Base-by-base conservation (phyloP, 2,113 vertebrate species). In the Apus apus region DNA sequence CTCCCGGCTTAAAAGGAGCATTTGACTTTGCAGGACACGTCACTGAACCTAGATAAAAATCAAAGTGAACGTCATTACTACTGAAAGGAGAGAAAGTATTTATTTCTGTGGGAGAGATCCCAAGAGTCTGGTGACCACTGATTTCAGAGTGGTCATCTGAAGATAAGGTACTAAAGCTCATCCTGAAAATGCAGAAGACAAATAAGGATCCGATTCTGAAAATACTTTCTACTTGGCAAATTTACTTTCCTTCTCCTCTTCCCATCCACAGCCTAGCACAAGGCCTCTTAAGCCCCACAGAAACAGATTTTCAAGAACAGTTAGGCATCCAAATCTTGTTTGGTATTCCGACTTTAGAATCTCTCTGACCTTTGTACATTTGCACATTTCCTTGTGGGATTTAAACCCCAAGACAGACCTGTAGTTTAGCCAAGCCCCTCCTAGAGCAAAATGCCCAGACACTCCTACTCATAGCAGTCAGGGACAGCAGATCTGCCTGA, bases 1-100 rank as follows among this genome's bases (percentile, higher is more conserved):
- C 98, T 94, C 97, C 98, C 2, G 97, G 94, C 88, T 98, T 99
- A 96, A 99, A 98, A 30, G 98, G 98, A 91, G 99, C 98, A 48
- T 99, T 98, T 98, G 98, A 96, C 53, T 96, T 98, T 75, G 99
- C 99, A 93, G 99, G 99, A 89, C 98, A 98, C 89, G 97, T 99
- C 93, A 97, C 97, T 51, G 98, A 98, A 60, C 99, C 99, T 99
- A 96, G 38, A 75, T 17, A 90, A 90, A 77, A 95, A 89, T 38
- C 5, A 1, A 92, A 78, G 64, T 8, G 1, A 14, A 29, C 2
- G 4, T 80, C 40, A 60, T 68, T 83, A 73, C 29, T 72, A 38
- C 20, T 51, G 38, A 60, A 83, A 81, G 18, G 29, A 73, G 25
- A 92, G 45, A 74, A 67, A 57, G 11, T 0, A 0, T 58, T 70